These are phyloP conservation scores for Triops cancriformis DNA, from an alignment of 1,140 invertebrate genomes.

Conservation along the genomic window DNA sequence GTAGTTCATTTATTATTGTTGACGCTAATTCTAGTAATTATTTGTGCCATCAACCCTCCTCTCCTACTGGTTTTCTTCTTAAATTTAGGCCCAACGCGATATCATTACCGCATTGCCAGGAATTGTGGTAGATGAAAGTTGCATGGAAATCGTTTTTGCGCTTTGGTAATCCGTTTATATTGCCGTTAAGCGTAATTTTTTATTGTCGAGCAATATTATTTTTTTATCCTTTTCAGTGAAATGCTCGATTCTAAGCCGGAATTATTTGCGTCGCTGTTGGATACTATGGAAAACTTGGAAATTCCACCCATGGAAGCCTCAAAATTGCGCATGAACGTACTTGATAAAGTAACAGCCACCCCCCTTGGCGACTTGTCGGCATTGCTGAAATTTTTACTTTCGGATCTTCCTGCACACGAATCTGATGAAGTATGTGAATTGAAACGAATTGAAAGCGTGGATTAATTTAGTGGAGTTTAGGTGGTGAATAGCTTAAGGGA, in stretches of 20 bases:
- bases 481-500: not conserved
- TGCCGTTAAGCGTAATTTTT: not conserved
- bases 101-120: constrained; percentile 20
- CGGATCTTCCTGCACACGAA: not conserved
- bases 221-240: not conserved
- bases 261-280: not conserved
- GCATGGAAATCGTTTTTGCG: not conserved
- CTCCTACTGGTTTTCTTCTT: constrained; percentile 17
- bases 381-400: not conserved
- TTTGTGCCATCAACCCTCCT: not conserved
- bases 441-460: not conserved
- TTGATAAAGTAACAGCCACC: not conserved
- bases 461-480: not conserved
- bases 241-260: not conserved
- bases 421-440: not conserved
- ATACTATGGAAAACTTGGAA: constrained; percentile 7
- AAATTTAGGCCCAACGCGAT: not conserved
- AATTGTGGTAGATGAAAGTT: constrained; percentile 11
- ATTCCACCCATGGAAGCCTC: not conserved
- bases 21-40: too few species aligned
- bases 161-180: not conserved
- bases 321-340: not conserved
- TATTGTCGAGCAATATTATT: not conserved
- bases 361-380: not conserved
- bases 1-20: not conserved